These are phyloP conservation scores for Romanogobio albipinnatus DNA, from an alignment of 2,113 vertebrate genomes.

Conservation along the genomic window DNA sequence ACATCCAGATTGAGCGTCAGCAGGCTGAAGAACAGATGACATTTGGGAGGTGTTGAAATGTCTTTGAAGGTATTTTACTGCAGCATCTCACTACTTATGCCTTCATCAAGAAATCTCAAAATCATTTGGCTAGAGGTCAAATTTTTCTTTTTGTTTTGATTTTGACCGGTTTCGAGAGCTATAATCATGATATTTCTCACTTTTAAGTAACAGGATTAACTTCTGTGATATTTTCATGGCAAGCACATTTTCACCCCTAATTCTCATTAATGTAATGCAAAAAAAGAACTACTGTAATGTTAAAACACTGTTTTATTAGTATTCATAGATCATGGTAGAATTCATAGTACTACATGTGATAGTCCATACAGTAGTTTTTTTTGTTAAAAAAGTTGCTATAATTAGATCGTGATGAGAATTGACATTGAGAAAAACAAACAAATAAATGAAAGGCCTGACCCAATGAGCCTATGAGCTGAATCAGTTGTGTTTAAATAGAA, in stretches of 20 bases:
- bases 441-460: too few relatives aligned
- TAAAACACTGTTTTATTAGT: background rate
- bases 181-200: background rate
- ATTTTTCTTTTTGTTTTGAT: too few relatives aligned
- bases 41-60: background rate
- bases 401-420: background rate
- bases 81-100: background rate
- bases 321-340: background rate
- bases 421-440: too few relatives aligned
- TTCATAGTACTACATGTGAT: background rate
- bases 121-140: too few relatives aligned
- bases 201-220: too few relatives aligned
- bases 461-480: background rate
- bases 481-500: background rate
- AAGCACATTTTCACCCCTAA: too few relatives aligned
- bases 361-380: background rate
- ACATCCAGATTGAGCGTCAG: conserved; percentile 46
- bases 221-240: too few relatives aligned
- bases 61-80: conserved; percentile 56
- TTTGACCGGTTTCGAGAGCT: background rate
- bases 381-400: background rate
- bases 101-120: background rate
- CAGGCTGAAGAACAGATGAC: conserved; percentile 71
- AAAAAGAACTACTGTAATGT: background rate
- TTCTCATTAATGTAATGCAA: too few relatives aligned